Conservation (phyloP, 2,888 invertebrate species). For the Cremastobaeus sp. region DNA sequence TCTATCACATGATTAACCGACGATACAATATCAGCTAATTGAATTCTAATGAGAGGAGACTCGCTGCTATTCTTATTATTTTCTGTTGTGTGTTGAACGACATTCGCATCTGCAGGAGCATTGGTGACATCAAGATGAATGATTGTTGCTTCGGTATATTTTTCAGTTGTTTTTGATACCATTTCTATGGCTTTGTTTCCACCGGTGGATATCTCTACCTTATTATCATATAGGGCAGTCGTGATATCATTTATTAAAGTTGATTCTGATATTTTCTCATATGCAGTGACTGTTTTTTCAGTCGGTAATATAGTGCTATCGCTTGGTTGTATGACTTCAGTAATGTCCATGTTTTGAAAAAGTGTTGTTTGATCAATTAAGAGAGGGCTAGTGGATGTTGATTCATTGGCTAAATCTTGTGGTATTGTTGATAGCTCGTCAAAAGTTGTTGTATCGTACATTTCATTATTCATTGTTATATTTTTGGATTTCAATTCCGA, state of each 20-base stretch:
- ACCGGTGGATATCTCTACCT: neutral
- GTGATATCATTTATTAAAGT: neutral
- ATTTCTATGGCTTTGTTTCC: neutral
- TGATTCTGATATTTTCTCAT: conserved; percentile 10
- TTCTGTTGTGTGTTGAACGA: conserved; percentile 37
- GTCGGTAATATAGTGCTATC: conserved; percentile 15
- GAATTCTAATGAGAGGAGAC: conserved; percentile 68
- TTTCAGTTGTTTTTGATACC: conserved; percentile 21
- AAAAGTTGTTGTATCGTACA: conserved; percentile 35
- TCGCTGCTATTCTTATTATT: conserved; percentile 55
- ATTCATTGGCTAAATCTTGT: conserved; percentile 9
- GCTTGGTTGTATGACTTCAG: conserved; percentile 3
- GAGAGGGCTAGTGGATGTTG: neutral
- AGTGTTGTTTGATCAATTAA: conserved; percentile 23
- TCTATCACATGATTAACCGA: conserved; percentile 67
- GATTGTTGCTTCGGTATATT: conserved; percentile 63
- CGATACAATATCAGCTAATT: conserved; percentile 66
- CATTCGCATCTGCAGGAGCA: conserved; percentile 39
- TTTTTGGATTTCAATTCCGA: conserved; percentile 58
- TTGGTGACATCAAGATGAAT: conserved; percentile 66
- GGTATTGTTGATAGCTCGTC: conserved; percentile 32
- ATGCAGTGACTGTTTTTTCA: conserved; percentile 15
- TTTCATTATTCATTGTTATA: conserved; percentile 49
- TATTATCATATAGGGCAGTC: neutral
- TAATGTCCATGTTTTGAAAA: conserved; percentile 8